Evolutionary conservation across 1,140 invertebrate genomes (phyloP).

Genomic region (Tigriopus japonicus): DNA sequence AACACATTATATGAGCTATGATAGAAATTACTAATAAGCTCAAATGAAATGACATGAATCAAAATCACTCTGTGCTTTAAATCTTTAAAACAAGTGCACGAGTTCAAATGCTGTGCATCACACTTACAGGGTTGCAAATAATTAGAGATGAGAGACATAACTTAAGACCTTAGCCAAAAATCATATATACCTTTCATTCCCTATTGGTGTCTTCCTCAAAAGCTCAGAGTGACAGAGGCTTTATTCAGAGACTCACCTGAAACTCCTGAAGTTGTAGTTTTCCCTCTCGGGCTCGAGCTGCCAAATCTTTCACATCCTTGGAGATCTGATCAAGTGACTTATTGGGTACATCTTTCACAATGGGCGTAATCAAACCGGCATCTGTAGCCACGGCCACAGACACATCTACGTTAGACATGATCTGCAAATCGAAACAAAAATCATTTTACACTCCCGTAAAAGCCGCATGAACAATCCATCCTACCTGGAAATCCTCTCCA

Average conservation of each 20-base stretch:
- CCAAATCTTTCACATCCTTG: slow-evolving; percentile 26
- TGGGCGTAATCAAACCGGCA: slow-evolving; percentile 45
- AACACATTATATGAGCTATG: too few relatives aligned
- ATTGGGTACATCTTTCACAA: slow-evolving; percentile 36
- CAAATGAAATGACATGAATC: too few relatives aligned
- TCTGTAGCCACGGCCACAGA: slow-evolving; percentile 42
- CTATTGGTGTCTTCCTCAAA: too few relatives aligned
- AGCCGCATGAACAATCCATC: not conserved
- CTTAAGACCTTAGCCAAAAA: too few relatives aligned
- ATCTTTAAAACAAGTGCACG: too few relatives aligned
- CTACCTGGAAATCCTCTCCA: slow-evolving; percentile 1
- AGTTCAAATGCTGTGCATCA: too few relatives aligned
- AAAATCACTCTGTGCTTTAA: too few relatives aligned
- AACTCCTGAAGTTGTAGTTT: slow-evolving; percentile 45
- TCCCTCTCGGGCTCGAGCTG: slow-evolving; percentile 34
- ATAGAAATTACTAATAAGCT: too few relatives aligned
- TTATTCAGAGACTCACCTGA: slow-evolving; percentile 30
- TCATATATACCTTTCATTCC: too few relatives aligned
- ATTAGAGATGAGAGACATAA: too few relatives aligned
- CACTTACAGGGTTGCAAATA: too few relatives aligned
- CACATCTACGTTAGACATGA: slow-evolving; percentile 32
- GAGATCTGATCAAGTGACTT: slow-evolving; percentile 31
- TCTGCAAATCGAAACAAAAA: slow-evolving; percentile 18
- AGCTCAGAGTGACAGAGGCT: too few relatives aligned
- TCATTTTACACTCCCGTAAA: not conserved